Evolutionary conservation across 2,797 vertebrate genomes (phyloP).

Genomic region (Apodemus agrarius): DNA sequence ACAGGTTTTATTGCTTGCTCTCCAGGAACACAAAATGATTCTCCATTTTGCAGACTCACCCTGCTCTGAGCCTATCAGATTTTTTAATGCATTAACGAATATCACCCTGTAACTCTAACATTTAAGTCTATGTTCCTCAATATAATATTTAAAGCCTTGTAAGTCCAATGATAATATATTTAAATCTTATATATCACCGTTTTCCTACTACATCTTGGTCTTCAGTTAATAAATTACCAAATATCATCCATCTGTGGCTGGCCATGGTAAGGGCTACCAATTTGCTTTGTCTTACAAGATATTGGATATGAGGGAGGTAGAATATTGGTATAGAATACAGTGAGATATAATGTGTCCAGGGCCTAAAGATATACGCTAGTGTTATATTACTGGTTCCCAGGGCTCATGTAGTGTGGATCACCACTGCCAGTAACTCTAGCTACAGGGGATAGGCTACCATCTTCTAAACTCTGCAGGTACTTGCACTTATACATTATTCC

Average conservation of each 20-base stretch:
- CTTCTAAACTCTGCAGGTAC: not conserved
- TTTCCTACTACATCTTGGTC: not conserved
- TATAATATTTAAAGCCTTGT: not conserved
- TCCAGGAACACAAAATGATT: not conserved
- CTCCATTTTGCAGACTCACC: not conserved
- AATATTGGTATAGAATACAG: not conserved
- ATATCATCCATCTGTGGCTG: not conserved
- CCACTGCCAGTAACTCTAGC: too few relatives aligned
- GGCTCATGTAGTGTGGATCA: not conserved
- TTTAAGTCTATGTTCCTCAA: not conserved
- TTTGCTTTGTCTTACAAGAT: not conserved
- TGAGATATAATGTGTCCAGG: too few relatives aligned
- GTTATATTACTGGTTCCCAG: not conserved
- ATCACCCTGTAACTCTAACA: not conserved
- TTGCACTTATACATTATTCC: not conserved
- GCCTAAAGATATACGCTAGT: not conserved
- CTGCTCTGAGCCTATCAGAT: not conserved
- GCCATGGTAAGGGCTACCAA: not conserved
- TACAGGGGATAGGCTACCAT: not conserved
- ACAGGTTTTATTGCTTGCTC: not conserved
- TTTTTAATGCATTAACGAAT: not conserved
- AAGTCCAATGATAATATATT: not conserved
- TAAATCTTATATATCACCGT: not conserved
- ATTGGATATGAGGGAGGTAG: not conserved
- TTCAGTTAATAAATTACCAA: not conserved